Base-by-base conservation (phyloP, 2,113 vertebrate species). In the Hystrix brachyura region DNA sequence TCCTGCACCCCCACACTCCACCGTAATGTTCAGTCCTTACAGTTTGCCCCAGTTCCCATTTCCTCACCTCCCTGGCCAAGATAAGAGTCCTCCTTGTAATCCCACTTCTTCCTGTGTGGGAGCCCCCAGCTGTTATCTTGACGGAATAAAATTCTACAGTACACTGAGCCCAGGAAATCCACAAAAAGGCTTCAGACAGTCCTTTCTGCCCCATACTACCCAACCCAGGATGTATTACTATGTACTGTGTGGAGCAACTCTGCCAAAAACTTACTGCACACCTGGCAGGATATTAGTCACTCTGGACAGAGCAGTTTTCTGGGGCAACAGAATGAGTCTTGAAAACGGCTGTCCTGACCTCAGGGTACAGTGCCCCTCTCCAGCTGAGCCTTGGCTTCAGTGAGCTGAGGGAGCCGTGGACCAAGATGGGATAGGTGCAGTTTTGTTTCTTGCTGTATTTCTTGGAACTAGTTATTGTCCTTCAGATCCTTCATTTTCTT, bases 401-500 rank as follows among this genome's bases (percentile, higher is more conserved):
- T 74, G 43, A 69, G 53, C 91, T 88, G 34, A 53, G 59, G 43
- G 46, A 95, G 15, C 88, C 23, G 5, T 11, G 78, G 55, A 34
- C 87, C 25, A 23, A 67, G 62, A 9, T 29, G 13, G 53, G 17
- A 10, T 46, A n/a, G 13, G 34, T 81, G 19, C 57, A 14, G 19
- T 76, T 78, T 55, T 64, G 87, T n/a, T 80, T n/a, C 76, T 94
- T 57, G 25, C 23, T 90, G 5, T 72, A 13, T 88, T 79, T 93
- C 71, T 48, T 86, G 74, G 11, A 90, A 79, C 67, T 78, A 18
- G 51, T 67, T 62, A 25, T 25, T 62, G 60, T 60, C 60, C 60
- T 62, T 19, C 21, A 62, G 60, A 62, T 25, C 59, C 19, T 5
- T 23, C 60, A 38, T 38, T 38, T 38, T 38, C 38, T 38, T 38